Percentiles rank a stretch among this genome's conserved stretches.
These are phyloP conservation scores for Callorhinus ursinus DNA, from an alignment of 2,113 vertebrate genomes.

Conservation along the genomic window DNA sequence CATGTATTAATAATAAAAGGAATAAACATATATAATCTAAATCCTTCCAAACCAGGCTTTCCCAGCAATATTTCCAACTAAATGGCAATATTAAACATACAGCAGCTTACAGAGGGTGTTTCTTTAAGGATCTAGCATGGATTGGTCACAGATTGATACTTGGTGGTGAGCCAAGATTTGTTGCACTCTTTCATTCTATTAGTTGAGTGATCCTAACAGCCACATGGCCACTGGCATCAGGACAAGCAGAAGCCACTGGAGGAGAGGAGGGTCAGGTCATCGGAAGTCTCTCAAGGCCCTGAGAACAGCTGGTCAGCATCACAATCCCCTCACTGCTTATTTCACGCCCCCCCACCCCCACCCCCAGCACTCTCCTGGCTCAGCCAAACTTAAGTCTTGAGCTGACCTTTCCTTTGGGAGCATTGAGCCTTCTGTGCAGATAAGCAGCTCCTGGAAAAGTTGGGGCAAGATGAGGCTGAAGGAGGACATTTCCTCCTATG, in stretches of 20 bases:
- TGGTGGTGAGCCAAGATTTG: not conserved
- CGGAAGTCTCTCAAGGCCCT: not conserved
- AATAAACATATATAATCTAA: not conserved
- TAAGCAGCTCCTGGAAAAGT: not conserved
- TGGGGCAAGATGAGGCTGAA: not conserved
- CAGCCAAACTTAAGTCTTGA: not conserved
- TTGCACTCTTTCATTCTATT: not conserved
- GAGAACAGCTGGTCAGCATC: slow-evolving; percentile 45
- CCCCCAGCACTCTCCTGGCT: not conserved
- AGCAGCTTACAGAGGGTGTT: not conserved
- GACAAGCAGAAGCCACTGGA: not conserved
- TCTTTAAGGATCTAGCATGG: not conserved
- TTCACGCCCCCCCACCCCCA: rapidly evolving
- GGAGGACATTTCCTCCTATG: not conserved
- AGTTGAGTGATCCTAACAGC: not conserved
- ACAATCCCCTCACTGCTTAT: not conserved
- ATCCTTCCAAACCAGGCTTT: not conserved
- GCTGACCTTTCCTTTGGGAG: not conserved
- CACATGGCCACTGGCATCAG: not conserved
- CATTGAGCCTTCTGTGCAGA: not conserved
- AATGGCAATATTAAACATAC: not conserved
- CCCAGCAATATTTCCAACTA: not conserved
- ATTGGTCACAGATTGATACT: not conserved
- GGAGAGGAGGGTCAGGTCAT: not conserved
- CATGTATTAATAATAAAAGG: not conserved